These are phyloP conservation scores for Climacteris rufus DNA, from an alignment of 2,113 vertebrate genomes.

Conservation along the genomic window DNA sequence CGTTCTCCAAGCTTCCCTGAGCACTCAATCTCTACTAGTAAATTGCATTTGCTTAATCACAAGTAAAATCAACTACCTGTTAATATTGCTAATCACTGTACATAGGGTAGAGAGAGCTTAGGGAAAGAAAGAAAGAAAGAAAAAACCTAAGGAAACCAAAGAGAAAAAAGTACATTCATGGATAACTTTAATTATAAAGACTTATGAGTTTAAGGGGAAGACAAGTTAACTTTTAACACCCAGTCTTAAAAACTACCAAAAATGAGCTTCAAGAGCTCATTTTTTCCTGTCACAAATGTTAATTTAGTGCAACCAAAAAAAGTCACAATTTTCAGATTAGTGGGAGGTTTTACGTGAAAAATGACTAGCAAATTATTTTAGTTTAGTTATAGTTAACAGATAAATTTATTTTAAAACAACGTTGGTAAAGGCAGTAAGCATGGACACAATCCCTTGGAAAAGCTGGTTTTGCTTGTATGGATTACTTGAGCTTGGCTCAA, in stretches of 20 bases:
- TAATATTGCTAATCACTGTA: slow-evolving; percentile 26
- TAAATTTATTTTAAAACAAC: neutral
- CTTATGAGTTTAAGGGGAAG: neutral
- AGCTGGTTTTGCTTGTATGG: neutral
- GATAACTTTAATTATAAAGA: neutral
- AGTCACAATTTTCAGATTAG: neutral
- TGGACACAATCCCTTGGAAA: neutral
- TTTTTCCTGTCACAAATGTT: neutral
- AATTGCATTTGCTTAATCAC: slow-evolving; percentile 49
- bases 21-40: neutral
- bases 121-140: neutral
- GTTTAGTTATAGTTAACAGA: neutral
- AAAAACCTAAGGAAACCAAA: neutral
- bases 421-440: neutral
- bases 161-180: neutral
- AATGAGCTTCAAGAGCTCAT: neutral
- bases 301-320: neutral
- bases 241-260: neutral
- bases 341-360: neutral
- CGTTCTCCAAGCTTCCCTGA: neutral
- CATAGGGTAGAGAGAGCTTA: neutral
- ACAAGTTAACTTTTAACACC: neutral
- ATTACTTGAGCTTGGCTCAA: neutral
- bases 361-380: neutral
- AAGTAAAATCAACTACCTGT: slow-evolving; percentile 45